Conservation (phyloP, 2,888 invertebrate species). For the Amphiduros pacificus region DNA sequence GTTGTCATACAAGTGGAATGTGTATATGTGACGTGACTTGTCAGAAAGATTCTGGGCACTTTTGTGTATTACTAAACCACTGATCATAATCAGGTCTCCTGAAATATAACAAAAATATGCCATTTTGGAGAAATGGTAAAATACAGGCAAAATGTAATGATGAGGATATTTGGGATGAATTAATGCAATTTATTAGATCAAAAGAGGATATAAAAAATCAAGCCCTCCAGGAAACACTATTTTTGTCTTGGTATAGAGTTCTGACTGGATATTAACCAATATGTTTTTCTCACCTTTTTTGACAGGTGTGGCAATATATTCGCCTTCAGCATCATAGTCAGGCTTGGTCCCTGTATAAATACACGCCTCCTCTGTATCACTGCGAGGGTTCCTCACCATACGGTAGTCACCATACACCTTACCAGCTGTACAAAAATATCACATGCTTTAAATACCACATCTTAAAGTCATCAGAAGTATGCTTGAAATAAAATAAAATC, state of each 20-base stretch:
- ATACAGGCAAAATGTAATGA: neutral
- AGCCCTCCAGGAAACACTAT: no score
- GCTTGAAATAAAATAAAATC: neutral
- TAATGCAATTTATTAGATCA: no score
- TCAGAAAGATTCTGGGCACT: slow-evolving; percentile 83
- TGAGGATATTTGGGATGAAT: no score
- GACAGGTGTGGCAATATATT: slow-evolving; percentile 79
- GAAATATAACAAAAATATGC: slow-evolving; percentile 2
- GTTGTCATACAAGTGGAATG: slow-evolving; percentile 89
- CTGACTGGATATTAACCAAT: neutral
- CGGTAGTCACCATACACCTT: slow-evolving; percentile 58
- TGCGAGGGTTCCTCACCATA: slow-evolving; percentile 73
- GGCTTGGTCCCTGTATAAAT: slow-evolving; percentile 68
- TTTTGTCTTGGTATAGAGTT: no score
- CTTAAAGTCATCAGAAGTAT: neutral
- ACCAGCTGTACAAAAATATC: slow-evolving; percentile 29
- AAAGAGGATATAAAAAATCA: no score
- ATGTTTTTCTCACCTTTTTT: slow-evolving; percentile 71
- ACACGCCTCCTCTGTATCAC: slow-evolving; percentile 43
- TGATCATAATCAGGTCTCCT: slow-evolving; percentile 84
- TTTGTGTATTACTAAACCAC: slow-evolving; percentile 91
- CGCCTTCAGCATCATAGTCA: slow-evolving; percentile 65
- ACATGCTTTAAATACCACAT: neutral
- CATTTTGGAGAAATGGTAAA: neutral
- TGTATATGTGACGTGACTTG: slow-evolving; percentile 88